These are phyloP conservation scores for Ommatoiulus sabulosus DNA, from an alignment of 2,888 invertebrate genomes.

Conservation along the genomic window DNA sequence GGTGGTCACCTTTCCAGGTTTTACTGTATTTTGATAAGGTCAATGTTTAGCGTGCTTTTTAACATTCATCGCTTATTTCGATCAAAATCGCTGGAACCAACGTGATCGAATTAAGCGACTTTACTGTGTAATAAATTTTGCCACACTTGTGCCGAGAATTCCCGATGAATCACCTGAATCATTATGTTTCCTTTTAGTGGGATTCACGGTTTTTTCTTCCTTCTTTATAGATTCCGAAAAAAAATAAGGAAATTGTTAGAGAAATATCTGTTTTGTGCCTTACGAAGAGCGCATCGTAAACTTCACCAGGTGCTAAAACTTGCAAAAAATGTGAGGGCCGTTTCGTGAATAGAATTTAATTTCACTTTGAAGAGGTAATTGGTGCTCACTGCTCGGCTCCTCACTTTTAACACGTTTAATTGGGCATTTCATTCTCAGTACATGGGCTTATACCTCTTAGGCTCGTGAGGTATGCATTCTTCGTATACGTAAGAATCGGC, in stretches of 20 bases:
- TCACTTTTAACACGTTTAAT: not conserved
- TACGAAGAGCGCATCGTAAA: not conserved
- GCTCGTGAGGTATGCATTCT: not conserved
- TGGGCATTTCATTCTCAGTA: slow-evolving; percentile 1
- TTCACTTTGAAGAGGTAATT: slow-evolving; percentile 2
- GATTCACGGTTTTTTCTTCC: too few relatives aligned
- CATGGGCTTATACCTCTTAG: not conserved
- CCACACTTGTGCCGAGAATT: too few relatives aligned
- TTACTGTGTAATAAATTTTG: too few relatives aligned
- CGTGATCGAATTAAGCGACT: too few relatives aligned
- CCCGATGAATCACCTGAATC: too few relatives aligned
- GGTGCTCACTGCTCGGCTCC: not conserved
- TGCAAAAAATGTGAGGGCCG: not conserved
- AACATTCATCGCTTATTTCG: too few relatives aligned
- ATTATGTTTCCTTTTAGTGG: too few relatives aligned
- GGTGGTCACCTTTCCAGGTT: too few relatives aligned
- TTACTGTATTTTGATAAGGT: too few relatives aligned
- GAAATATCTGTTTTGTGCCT: not conserved
- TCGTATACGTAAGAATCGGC: not conserved
- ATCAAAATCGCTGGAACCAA: too few relatives aligned
- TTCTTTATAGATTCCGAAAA: not conserved
- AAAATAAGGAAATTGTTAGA: not conserved
- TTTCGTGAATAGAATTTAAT: not conserved
- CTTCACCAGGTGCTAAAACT: not conserved
- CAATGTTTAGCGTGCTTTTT: too few relatives aligned